Evolutionary conservation across 2,888 invertebrate species (phyloP).

Genomic region (Orthosia gothica): DNA sequence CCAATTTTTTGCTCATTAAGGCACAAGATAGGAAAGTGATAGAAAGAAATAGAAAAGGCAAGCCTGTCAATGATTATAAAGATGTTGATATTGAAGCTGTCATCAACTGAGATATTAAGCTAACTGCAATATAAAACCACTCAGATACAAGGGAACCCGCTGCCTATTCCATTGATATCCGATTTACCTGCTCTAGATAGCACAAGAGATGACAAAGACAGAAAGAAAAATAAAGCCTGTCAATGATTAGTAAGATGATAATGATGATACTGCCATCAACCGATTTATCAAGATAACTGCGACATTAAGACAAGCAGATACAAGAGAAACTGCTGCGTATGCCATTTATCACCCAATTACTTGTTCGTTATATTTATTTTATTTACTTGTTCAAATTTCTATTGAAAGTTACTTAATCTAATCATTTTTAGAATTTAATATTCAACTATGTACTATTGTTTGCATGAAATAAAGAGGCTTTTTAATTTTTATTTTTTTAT

Average conservation of each 20-base stretch:
- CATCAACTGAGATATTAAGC: background rate
- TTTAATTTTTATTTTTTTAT: too few relatives aligned
- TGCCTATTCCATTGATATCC: conserved; percentile 9
- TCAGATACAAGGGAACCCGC: background rate
- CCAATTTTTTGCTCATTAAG: conserved; percentile 3
- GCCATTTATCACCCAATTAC: conserved; percentile 27
- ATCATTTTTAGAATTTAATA: too few relatives aligned
- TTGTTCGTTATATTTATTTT: too few relatives aligned
- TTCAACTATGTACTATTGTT: too few relatives aligned
- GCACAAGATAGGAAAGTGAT: background rate
- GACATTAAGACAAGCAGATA: background rate
- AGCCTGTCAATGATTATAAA: background rate
- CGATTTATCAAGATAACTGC: too few relatives aligned
- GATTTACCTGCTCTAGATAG: background rate
- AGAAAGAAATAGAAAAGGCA: background rate
- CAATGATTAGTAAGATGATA: too few relatives aligned
- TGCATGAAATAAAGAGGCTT: too few relatives aligned
- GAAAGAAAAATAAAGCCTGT: background rate
- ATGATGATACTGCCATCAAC: background rate
- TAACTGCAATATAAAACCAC: background rate
- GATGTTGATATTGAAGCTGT: background rate
- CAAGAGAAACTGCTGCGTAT: background rate
- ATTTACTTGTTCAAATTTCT: too few relatives aligned
- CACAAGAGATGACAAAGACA: background rate
- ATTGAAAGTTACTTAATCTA: too few relatives aligned